Percentiles rank a stretch among this genome's conserved stretches.
Evolutionary conservation across 2,113 vertebrate genomes (phyloP).

Genomic region (Copsychus sechellarum): DNA sequence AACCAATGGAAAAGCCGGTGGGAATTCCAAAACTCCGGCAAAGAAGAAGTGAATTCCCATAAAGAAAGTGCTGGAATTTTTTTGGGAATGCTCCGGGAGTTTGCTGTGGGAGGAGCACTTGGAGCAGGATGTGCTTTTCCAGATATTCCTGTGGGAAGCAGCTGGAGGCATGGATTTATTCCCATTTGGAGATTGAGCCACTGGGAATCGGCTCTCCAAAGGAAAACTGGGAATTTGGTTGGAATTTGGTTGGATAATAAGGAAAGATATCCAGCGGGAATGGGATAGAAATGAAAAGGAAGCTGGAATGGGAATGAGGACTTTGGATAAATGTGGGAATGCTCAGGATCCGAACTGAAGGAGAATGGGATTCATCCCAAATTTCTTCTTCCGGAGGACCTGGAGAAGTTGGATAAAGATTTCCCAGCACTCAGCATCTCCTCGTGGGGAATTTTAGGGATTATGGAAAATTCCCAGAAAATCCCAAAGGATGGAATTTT

Average conservation of each 20-base stretch:
- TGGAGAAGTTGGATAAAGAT: not conserved
- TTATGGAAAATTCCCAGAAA: not conserved
- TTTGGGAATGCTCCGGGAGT: fast-evolving
- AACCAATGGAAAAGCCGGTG: not conserved
- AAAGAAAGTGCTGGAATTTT: not conserved
- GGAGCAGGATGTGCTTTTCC: not conserved
- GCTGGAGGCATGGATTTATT: not conserved
- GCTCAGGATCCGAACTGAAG: fast-evolving
- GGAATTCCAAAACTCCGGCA: slow-evolving; percentile 32
- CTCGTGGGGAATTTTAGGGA: not conserved
- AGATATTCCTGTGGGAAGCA: not conserved
- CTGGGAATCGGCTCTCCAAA: not conserved
- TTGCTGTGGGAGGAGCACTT: not conserved
- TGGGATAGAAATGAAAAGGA: fast-evolving
- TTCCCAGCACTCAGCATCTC: not conserved
- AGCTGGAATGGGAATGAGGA: not conserved
- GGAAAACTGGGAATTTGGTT: not conserved
- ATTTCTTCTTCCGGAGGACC: not conserved
- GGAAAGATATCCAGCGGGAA: fast-evolving
- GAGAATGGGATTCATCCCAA: not conserved
- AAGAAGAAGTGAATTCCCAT: slow-evolving; percentile 49
- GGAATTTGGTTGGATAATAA: not conserved
- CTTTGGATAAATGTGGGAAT: not conserved
- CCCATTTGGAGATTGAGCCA: not conserved
- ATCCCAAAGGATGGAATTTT: not conserved